A percentile compares a stretch with the other conserved stretches of the same genome.
These are phyloP conservation scores for Hystrix cristata DNA, from an alignment of 2,113 vertebrate genomes.

Conservation along the genomic window DNA sequence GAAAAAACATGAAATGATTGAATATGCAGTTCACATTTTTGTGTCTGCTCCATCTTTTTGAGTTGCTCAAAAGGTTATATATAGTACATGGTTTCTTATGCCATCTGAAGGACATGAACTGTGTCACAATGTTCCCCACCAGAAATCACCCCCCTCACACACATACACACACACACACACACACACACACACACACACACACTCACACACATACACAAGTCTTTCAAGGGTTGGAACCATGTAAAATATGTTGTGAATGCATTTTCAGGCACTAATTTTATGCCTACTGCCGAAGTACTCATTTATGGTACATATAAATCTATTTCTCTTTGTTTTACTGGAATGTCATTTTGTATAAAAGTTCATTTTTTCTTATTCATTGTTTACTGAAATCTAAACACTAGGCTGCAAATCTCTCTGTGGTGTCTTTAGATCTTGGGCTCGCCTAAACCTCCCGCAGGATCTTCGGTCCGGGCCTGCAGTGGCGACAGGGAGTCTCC, in stretches of 20 bases:
- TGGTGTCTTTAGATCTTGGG: background rate
- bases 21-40: background rate
- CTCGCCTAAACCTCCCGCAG: background rate
- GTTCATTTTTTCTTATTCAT: background rate
- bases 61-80: background rate
- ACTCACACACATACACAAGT: background rate
- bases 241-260: background rate
- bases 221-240: background rate
- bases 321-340: background rate
- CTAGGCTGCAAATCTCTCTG: background rate
- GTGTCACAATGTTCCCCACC: no score
- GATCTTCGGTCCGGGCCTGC: background rate
- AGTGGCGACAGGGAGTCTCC: background rate
- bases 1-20: background rate
- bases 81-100: background rate
- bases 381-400: background rate
- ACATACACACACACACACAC: background rate
- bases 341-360: background rate
- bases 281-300: background rate
- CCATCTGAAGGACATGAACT: background rate
- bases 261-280: background rate
- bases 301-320: background rate
- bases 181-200: background rate
- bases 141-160: background rate
- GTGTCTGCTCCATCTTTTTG: background rate